These are phyloP conservation scores for Merops nubicus DNA, from an alignment of 2,113 vertebrate genomes.

Conservation along the genomic window DNA sequence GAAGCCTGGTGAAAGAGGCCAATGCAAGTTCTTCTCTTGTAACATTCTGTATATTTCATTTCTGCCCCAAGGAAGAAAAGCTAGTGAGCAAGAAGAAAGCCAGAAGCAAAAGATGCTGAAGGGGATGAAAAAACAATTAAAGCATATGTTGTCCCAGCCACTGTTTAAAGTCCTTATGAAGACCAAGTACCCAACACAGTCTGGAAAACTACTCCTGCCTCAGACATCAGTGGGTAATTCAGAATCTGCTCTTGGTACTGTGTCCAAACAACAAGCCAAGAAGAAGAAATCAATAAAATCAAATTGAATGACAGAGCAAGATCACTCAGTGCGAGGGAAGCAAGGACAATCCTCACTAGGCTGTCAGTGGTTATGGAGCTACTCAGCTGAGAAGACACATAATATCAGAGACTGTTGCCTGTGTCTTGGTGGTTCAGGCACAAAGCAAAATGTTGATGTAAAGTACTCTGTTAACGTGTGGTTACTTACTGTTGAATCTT, in stretches of 20 bases:
- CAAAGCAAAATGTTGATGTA: neutral
- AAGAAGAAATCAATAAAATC: slow-evolving; percentile 30
- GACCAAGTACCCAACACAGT: slow-evolving; percentile 93
- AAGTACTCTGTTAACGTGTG: neutral
- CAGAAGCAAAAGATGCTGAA: slow-evolving; percentile 87
- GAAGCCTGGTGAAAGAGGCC: neutral
- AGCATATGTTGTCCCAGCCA: slow-evolving; percentile 84
- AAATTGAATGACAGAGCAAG: neutral
- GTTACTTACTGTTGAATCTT: neutral
- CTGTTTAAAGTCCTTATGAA: slow-evolving; percentile 85
- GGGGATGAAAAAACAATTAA: slow-evolving; percentile 90
- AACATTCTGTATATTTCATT: slow-evolving; percentile 4
- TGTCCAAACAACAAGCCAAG: slow-evolving; percentile 74
- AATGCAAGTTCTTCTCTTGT: neutral
- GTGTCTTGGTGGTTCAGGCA: neutral
- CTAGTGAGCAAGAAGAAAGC: slow-evolving; percentile 79
- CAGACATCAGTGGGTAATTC: slow-evolving; percentile 17
- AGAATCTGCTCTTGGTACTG: slow-evolving; percentile 80
- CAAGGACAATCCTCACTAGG: neutral
- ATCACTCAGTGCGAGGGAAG: neutral
- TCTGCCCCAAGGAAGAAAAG: slow-evolving; percentile 54
- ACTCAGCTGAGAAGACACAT: neutral
- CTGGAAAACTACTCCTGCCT: slow-evolving; percentile 81
- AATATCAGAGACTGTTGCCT: neutral
- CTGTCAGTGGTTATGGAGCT: neutral